Percentiles rank a stretch among this genome's conserved stretches.
phyloP scores from a whole-genome alignment of 2,797 vertebrate genomes.

The Halcyon leucocephala region DNA sequence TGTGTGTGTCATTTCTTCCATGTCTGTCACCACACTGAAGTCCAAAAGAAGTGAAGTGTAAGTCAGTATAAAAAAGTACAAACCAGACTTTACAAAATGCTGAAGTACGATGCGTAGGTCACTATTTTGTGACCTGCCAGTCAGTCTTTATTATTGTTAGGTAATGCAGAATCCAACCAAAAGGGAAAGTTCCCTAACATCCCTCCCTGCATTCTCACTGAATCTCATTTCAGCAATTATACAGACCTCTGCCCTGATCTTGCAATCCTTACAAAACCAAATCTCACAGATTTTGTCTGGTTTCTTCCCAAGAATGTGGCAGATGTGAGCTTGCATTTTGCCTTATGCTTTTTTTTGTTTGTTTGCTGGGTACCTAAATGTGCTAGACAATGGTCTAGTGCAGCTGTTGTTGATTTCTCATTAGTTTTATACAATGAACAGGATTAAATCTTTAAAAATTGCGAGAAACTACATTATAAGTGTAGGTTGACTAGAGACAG shows the following conservation, averaged over 20 bases:
- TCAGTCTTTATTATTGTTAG: neutral
- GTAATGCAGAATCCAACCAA: neutral
- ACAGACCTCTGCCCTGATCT: neutral
- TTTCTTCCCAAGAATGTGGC: neutral
- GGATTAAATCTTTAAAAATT: neutral
- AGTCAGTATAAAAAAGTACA: neutral
- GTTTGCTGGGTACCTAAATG: neutral
- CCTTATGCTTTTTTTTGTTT: neutral
- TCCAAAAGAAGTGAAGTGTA: neutral
- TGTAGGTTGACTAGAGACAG: neutral
- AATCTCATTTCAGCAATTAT: neutral
- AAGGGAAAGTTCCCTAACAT: neutral
- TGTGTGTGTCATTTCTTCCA: neutral
- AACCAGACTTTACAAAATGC: accelerated
- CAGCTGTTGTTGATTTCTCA: neutral
- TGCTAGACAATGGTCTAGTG: neutral
- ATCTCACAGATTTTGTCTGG: neutral
- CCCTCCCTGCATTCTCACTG: neutral
- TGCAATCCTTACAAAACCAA: neutral
- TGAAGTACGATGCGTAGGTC: neutral
- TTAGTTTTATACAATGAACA: neutral
- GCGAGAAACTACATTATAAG: neutral
- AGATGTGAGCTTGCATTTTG: neutral
- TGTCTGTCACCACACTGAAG: neutral
- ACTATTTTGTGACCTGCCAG: neutral